Evolutionary conservation across 2,797 vertebrate genomes (phyloP).

Genomic region (Amblyopsis hoosieri): DNA sequence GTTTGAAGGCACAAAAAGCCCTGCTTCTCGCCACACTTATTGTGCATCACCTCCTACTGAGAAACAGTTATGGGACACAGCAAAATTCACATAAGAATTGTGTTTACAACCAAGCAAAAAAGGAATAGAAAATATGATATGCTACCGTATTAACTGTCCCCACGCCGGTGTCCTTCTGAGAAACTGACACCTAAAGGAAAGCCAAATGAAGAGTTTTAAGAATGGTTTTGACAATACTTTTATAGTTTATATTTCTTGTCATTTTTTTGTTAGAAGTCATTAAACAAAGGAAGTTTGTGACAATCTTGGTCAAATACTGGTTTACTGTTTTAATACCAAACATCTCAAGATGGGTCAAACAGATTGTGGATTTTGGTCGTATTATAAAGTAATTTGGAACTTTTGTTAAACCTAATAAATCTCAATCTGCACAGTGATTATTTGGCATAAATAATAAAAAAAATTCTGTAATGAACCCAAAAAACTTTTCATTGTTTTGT

Average conservation of each 20-base stretch:
- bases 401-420: background rate
- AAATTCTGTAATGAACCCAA: too few relatives aligned
- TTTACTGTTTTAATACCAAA: too few relatives aligned
- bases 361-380: too few relatives aligned
- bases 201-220: conserved; percentile 34
- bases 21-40: too few relatives aligned
- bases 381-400: background rate
- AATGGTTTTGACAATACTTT: conserved; percentile 22
- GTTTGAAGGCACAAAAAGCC: too few relatives aligned
- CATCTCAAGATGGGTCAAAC: too few relatives aligned
- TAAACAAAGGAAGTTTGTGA: background rate
- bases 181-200: conserved; percentile 58
- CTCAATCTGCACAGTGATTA: background rate
- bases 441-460: background rate
- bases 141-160: conserved; percentile 61
- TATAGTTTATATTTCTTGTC: background rate
- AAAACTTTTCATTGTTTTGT: too few relatives aligned
- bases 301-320: conserved; percentile 3
- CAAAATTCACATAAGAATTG: too few relatives aligned
- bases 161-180: conserved; percentile 52
- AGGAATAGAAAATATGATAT: background rate
- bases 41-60: too few relatives aligned
- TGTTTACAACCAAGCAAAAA: too few relatives aligned
- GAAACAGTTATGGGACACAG: too few relatives aligned
- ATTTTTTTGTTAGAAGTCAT: background rate